Conservation (phyloP, 30 jellyfish, hydroid and myxozoan genomes). For the Hydractinia echinata region DNA sequence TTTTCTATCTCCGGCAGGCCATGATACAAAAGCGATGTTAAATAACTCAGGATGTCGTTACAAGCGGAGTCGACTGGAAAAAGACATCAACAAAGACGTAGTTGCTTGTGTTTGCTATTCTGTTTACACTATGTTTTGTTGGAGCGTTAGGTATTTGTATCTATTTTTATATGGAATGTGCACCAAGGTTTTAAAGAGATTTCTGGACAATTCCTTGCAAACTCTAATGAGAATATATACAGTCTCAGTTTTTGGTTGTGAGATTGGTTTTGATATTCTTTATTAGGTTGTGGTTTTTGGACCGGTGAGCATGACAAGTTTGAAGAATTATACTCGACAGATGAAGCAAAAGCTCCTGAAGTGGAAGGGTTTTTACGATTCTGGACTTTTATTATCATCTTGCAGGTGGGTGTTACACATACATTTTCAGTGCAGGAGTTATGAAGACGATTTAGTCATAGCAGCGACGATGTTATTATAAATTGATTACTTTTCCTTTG, state of each 20-base stretch:
- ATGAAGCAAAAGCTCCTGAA: constrained; percentile 58
- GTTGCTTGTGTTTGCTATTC: constrained; percentile 83
- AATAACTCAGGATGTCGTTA: constrained; percentile 91
- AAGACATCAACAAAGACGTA: constrained; percentile 84
- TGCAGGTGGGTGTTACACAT: constrained; percentile 54
- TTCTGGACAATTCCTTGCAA: no score
- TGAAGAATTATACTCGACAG: constrained; percentile 42
- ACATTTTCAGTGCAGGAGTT: no score
- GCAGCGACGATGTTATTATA: no score
- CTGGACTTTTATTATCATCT: constrained; percentile 82
- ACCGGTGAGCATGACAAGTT: constrained; percentile 34
- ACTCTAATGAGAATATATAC: no score
- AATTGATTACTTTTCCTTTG: no score
- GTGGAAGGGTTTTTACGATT: constrained; percentile 88
- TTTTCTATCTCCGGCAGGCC: constrained; percentile 49
- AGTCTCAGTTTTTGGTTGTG: no score
- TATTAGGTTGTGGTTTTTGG: constrained; percentile 89
- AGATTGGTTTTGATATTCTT: not conserved
- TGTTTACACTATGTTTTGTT: constrained; percentile 57
- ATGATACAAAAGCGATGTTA: constrained; percentile 95
- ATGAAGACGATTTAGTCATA: no score
- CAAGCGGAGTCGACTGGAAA: constrained; percentile 89
- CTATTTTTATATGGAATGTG: not conserved
- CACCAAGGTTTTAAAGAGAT: no score
- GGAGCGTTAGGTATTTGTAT: constrained; percentile 82